Evolutionary conservation across 2,113 vertebrate species (phyloP).

Genomic region (Onychostoma macrolepis): DNA sequence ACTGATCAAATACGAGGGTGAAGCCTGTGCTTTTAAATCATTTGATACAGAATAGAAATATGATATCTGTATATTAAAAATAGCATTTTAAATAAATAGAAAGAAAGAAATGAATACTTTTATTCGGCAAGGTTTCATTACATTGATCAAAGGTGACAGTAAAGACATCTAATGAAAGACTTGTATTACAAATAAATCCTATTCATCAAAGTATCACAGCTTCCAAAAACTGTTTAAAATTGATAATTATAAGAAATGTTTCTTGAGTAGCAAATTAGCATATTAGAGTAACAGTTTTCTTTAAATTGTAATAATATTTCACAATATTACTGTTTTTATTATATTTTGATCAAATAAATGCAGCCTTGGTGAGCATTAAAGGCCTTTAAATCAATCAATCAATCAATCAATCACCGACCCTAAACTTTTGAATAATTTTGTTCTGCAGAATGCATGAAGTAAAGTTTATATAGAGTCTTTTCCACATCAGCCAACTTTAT

Average conservation of each 20-base stretch:
- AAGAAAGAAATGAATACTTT: neutral
- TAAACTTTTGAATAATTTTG: neutral
- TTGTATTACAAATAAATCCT: no score
- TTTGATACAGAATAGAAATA: neutral
- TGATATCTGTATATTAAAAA: neutral
- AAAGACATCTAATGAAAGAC: neutral
- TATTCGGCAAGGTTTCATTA: neutral
- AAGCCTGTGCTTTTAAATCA: neutral
- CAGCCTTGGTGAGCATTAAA: neutral
- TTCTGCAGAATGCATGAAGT: neutral
- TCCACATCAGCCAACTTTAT: neutral
- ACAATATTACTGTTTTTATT: neutral
- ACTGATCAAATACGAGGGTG: neutral
- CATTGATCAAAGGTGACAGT: neutral
- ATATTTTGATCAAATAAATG: neutral
- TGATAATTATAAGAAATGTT: neutral
- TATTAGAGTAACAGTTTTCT: neutral
- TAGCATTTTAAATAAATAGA: no score
- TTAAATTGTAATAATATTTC: neutral
- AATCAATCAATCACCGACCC: neutral
- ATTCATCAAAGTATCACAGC: no score
- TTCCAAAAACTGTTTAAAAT: neutral
- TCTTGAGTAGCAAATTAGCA: neutral
- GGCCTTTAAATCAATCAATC: neutral
- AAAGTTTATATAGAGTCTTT: neutral